Base-by-base conservation (phyloP, 1,140 invertebrate species). In the Caenorhabditis elegans region DNA sequence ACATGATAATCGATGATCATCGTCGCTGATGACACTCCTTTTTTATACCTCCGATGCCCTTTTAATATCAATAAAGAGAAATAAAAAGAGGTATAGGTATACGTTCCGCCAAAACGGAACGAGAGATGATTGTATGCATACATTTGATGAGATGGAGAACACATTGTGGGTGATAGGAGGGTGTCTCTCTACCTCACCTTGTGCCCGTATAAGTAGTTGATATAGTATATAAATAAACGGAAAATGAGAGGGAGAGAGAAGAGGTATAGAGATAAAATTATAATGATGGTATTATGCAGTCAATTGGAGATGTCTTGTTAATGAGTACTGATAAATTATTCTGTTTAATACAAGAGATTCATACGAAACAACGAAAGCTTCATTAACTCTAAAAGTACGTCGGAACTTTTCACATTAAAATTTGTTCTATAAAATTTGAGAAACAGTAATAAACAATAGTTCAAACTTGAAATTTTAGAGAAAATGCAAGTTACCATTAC, bases 221-320 rank as follows among this genome's bases (percentile, higher is more conserved):
- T 78, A 39, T 55, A 55, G 47, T 78, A 51, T 53, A 51, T 78
- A 43, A 51, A 51, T 77, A 51, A 77, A 48, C 26, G 43, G 75
- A 49, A 51, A 51, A 22, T n/a, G 53, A 70, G 53, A 28, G 39
- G 70, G 17, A 19, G 48, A 24, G 22, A n/a, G 34, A 43, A 19
- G 39, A 34, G 26, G 15, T n/a, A 19, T n/a, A 22, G 75, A 19
- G 26, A 70, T 31, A n/a, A 31, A 26, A 43, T 43, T 36, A 70
- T 70, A 22, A 39, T 22, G 17, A 39, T 36, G 31, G 55, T 39
- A 22, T 39, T 70, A 24, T 36, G 34, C 6, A 43, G 6, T 43
- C 39, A 43, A 43, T n/a, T n/a, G n/a, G n/a, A n/a, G n/a, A n/a
- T n/a, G n/a, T n/a, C n/a, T n/a, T n/a, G n/a, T n/a, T n/a, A n/a